Evolutionary conservation across 1,140 invertebrate genomes (phyloP).

Genomic region (Sycophila sp.): DNA sequence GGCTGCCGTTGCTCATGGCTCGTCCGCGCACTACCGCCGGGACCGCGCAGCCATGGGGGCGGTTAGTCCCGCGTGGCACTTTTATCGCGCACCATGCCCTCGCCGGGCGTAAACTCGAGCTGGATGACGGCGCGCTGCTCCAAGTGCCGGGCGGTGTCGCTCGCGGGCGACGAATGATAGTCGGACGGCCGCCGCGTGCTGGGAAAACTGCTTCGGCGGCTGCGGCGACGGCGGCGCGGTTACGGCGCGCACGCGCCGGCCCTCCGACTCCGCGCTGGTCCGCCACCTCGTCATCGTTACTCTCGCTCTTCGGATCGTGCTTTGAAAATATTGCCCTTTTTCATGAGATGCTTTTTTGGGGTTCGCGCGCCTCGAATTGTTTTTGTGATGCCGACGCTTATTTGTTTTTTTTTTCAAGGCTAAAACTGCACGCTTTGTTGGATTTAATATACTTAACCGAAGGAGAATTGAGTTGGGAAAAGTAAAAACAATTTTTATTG

Average conservation of each 20-base stretch:
- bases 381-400: too few species aligned
- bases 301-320: too few species aligned
- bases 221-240: background rate
- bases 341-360: too few species aligned
- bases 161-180: constrained; percentile 43
- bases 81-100: background rate
- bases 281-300: background rate
- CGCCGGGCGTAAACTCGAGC: background rate
- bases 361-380: too few species aligned
- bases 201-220: background rate
- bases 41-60: background rate
- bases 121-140: background rate
- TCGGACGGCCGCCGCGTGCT: constrained; percentile 1
- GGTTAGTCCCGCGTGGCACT: background rate
- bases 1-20: background rate
- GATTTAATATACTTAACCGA: too few species aligned
- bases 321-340: too few species aligned
- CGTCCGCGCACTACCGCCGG: background rate
- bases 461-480: too few species aligned
- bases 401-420: too few species aligned
- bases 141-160: constrained; percentile 20
- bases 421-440: too few species aligned
- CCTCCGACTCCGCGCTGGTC: background rate
- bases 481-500: too few species aligned
- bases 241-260: background rate